A percentile compares a stretch with the other conserved stretches of the same genome.
phyloP scores from a whole-genome alignment of 2,888 invertebrate species.

The Acronicta aceris region DNA sequence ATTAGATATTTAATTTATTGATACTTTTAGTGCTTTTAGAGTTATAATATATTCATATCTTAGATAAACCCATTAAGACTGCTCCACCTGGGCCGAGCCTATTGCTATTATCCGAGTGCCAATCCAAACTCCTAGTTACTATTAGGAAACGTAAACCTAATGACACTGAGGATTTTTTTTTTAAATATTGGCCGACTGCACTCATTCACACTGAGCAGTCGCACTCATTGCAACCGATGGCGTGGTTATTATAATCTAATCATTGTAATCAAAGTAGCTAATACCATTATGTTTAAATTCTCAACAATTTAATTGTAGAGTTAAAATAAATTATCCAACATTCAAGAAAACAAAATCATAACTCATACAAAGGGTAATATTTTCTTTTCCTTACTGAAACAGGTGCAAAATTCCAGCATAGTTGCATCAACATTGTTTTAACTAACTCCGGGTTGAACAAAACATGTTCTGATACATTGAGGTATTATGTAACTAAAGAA shows the following conservation, averaged over 20 bases:
- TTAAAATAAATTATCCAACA: not conserved
- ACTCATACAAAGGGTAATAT: not conserved
- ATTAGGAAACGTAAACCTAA: too few species aligned
- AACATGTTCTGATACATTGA: constrained; percentile 12
- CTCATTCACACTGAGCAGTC: too few species aligned
- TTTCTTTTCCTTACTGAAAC: not conserved
- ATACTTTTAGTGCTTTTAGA: not conserved
- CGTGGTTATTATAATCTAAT: too few species aligned
- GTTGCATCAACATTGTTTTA: constrained; percentile 19
- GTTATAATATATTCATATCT: not conserved
- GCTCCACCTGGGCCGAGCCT: not conserved
- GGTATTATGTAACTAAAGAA: not conserved
- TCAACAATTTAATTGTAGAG: not conserved
- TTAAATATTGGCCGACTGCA: too few species aligned
- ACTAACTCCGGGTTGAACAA: constrained; percentile 18
- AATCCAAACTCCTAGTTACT: too few species aligned
- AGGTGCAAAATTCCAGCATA: constrained; percentile 10
- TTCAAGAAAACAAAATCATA: not conserved
- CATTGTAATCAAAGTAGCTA: too few species aligned
- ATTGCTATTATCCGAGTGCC: too few species aligned
- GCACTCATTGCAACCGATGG: too few species aligned
- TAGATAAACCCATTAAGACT: not conserved
- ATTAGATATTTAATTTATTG: not conserved
- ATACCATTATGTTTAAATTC: too few species aligned
- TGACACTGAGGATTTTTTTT: too few species aligned